Evolutionary conservation across 1,140 invertebrate genomes (phyloP), one percentile per base, ranked within the genome.

Genomic region (Anastrepha ludens): DNA sequence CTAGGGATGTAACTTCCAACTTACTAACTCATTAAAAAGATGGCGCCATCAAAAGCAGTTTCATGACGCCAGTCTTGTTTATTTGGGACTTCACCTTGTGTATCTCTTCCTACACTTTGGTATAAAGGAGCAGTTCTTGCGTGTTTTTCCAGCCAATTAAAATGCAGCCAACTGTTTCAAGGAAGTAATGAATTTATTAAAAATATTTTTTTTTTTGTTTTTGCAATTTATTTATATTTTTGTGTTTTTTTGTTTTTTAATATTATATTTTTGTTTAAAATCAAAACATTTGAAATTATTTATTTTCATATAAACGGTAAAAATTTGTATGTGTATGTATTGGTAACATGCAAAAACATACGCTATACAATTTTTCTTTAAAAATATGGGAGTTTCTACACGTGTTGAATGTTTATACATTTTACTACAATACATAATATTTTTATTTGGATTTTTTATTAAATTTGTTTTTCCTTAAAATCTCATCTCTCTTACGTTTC

Each of bases 371-470:
- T 81, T 81, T 81, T 55, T 17, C 20, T 7, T 81, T 81, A n/a
- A 81, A 81, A 81, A 55, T 81, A 81, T 81, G 20, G 74, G 74
- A 20, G 74, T 81, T 78, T 78, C 74, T 78, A 78, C 74, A 78
- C 50, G 74, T 78, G 44, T 78, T 78, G 74, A 78, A 78, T 50
- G n/a, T 11, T 55, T 81, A 55, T 55, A 55, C 74, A 44, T 41
- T 74, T 74, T 41, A 74, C 67, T 74, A 74, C 29, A 29, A 29
- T 29, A 29, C 67, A 74, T 15, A 8, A 41, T 81, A 81, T 55
- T 81, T 55, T 67, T 39, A 1, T 29, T 29, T 67, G 1, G 20
- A 7, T 67, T 67, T 67, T 67, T 67, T 4, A 58, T 13, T 1
- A 62, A 62, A 5, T 67, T 81, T 81, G n/a, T 74, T 44, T 74